A percentile compares a stretch with the other conserved stretches of the same genome.
Evolutionary conservation across 2,797 vertebrate species (phyloP).

Genomic region (Pagetopsis macropterus): DNA sequence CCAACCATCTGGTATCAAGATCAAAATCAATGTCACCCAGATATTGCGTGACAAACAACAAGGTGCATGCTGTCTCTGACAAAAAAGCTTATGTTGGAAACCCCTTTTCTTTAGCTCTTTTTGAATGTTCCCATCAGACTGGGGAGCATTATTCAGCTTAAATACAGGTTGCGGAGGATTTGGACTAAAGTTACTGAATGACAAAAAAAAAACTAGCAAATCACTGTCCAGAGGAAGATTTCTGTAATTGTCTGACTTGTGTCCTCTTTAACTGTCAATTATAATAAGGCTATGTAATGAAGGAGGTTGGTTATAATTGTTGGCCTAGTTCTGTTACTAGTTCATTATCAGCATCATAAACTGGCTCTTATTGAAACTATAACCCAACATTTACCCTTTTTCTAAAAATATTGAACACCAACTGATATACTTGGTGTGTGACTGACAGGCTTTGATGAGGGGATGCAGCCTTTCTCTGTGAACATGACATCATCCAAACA

Average conservation of each 20-base stretch:
- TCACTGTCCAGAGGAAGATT: neutral
- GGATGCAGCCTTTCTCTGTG: constrained; percentile 42
- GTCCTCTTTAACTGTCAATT: neutral
- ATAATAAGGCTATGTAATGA: neutral
- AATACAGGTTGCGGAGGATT: too few species aligned
- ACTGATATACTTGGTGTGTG: constrained; percentile 4
- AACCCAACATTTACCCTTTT: neutral
- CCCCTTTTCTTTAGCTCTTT: too few species aligned
- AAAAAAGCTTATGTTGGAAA: neutral
- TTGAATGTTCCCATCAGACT: too few species aligned
- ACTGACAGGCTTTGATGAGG: constrained; percentile 54
- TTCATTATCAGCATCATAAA: neutral
- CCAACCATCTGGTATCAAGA: neutral
- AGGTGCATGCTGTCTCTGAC: neutral
- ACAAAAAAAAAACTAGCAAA: neutral
- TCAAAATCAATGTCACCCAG: neutral
- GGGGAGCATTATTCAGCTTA: neutral
- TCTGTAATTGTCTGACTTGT: neutral
- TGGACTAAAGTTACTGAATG: too few species aligned
- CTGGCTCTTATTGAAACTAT: neutral
- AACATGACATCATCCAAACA: constrained; percentile 29
- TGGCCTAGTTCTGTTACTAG: neutral
- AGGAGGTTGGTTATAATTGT: neutral
- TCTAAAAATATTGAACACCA: constrained; percentile 6
- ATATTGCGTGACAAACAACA: neutral